phyloP scores from a whole-genome alignment of 2,113 vertebrate species.

The Ariopsis seemanni region DNA sequence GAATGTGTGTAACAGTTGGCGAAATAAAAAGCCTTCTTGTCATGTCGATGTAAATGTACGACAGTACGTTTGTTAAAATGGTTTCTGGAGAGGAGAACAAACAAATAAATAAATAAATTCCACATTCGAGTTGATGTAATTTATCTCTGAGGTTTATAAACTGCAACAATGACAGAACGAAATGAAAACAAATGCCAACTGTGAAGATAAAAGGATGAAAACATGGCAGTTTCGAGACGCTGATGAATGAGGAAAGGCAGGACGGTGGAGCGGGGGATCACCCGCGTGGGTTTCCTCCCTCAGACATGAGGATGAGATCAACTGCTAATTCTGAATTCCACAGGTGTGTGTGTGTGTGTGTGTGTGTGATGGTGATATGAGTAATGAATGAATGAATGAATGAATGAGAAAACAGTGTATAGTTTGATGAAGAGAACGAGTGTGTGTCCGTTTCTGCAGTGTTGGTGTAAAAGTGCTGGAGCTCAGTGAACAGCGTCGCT shows the following conservation, averaged over 20 bases:
- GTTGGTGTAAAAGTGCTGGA: neutral
- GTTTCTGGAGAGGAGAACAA: neutral
- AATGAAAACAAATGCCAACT: slow-evolving; percentile 29
- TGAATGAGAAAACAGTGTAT: too few relatives aligned
- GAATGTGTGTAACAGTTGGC: neutral
- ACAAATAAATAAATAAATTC: neutral
- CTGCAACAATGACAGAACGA: slow-evolving; percentile 14
- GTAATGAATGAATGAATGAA: too few relatives aligned
- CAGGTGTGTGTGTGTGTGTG: too few relatives aligned
- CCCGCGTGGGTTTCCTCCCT: too few relatives aligned
- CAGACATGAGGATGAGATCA: too few relatives aligned
- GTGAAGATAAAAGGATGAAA: neutral
- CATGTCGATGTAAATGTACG: neutral
- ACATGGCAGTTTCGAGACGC: neutral
- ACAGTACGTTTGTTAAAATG: neutral
- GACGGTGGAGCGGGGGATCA: too few relatives aligned
- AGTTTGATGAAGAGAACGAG: slow-evolving; percentile 3
- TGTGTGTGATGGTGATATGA: too few relatives aligned
- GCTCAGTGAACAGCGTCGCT: slow-evolving; percentile 9
- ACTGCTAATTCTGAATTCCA: too few relatives aligned
- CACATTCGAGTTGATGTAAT: slow-evolving; percentile 7
- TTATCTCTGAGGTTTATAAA: slow-evolving; percentile 35
- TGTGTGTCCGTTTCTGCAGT: neutral
- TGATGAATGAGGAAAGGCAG: neutral
- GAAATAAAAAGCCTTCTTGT: neutral